Conservation (phyloP, 2,113 vertebrate genomes). For the Macroglossus sobrinus region DNA sequence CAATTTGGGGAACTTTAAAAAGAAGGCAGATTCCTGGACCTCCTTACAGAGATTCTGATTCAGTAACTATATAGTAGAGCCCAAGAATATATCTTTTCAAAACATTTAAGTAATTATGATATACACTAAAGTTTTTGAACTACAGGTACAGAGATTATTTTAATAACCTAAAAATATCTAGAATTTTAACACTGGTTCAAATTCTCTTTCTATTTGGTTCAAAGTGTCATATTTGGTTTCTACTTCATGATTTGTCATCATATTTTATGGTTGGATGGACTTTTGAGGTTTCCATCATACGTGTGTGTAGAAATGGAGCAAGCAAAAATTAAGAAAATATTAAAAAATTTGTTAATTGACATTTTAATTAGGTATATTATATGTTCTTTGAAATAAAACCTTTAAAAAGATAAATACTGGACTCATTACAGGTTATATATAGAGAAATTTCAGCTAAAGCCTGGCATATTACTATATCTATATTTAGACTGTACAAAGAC, state of each 20-base stretch:
- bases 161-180: neutral
- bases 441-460: constrained; percentile 42
- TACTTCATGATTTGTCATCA: neutral
- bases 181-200: neutral
- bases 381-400: constrained; percentile 37
- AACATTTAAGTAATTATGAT: neutral
- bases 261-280: neutral
- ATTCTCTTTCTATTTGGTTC: neutral
- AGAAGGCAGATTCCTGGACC: neutral
- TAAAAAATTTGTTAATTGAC: neutral
- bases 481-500: constrained; percentile 48
- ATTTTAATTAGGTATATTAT: constrained; percentile 34
- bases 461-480: constrained; percentile 1
- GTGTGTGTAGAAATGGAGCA: neutral
- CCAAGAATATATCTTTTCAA: neutral
- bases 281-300: neutral
- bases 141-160: neutral
- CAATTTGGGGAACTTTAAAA: neutral
- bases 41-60: neutral
- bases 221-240: neutral
- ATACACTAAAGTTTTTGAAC: neutral
- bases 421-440: neutral
- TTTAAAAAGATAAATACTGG: constrained; percentile 52
- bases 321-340: constrained; percentile 9
- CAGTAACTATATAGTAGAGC: neutral